Base-by-base conservation (phyloP, 2,797 vertebrate genomes). In the Takifugu rubripes region DNA sequence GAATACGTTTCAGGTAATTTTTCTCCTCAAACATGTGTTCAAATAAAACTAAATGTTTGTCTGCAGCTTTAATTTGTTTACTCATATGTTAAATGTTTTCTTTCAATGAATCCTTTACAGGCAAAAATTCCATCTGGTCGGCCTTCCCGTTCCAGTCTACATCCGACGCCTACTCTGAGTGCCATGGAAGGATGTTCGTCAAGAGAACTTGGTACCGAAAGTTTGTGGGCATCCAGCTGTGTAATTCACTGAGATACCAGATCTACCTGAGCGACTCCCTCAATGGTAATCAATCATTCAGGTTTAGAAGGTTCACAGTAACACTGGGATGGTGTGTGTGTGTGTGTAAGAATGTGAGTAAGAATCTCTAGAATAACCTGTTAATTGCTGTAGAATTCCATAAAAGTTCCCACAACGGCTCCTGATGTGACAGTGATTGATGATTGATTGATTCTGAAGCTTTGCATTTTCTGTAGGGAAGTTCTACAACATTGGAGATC, bases 131-230 rank as follows among this genome's bases (percentile, higher is more conserved):
- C 61, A 96, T 99, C 79, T 99, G 97, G 97, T 97, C 96, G 21
- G 92, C 96, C 86, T 96, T 96, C 64, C 91, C 92, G 0, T 99
- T 99, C 70, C 92, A 93, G 36, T 40, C 2, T 14, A 40, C 36
- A 67, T 81, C 94, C 0, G 96, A 99, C 59, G 82, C 87, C 21
- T 94, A 94, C 72, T 97, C 97, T 2, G 96, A 98, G 83, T 99
- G 97, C 85, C 96, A 84, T 17, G 97, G 97, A 59, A 95, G 91
- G 68, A 93, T 94, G 77, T 99, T 85, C 0, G 93, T 99, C 54
- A 99, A 99, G 86, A 94, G 97, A 68, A 99, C 97, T 0, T 99
- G 97, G 96, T 99, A 99, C 81, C 93, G 98, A 66, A 99, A 99
- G 78, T 99, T 98, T 74, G 97, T 99, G 27, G 97, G 97, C 12